Percentiles rank a stretch among this genome's conserved stretches.
Conservation (phyloP, 2,113 vertebrate species). For the Chloropsis cyanopogon region DNA sequence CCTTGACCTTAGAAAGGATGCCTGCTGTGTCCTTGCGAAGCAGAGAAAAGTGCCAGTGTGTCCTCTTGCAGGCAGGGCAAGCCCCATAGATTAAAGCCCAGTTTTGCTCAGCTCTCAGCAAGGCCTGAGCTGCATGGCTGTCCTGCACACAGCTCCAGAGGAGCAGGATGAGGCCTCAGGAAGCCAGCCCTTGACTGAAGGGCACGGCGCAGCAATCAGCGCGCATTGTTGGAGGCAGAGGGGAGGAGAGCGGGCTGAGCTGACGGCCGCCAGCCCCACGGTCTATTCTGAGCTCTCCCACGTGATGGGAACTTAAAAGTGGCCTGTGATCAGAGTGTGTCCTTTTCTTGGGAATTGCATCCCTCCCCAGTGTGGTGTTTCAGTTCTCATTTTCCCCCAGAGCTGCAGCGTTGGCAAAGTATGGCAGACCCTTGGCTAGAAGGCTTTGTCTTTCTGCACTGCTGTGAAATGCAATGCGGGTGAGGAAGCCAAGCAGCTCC, state of each 20-base stretch:
- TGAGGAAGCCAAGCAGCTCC: background rate
- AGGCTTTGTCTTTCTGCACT: background rate
- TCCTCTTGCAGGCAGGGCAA: background rate
- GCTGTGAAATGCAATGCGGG: background rate
- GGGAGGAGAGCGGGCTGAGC: constrained; percentile 10
- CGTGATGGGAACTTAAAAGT: constrained; percentile 47
- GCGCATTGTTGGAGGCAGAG: background rate
- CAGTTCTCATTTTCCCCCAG: background rate
- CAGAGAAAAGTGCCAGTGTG: accelerated
- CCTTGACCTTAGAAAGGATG: background rate
- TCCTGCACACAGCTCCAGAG: background rate
- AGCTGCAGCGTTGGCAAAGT: background rate
- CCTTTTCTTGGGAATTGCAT: background rate
- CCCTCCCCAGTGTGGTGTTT: background rate
- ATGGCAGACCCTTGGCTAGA: background rate
- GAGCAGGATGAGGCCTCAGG: constrained; percentile 24
- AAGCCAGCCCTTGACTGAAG: constrained; percentile 61
- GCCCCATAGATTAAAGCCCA: accelerated
- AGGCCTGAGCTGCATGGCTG: background rate
- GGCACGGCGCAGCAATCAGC: constrained; percentile 8
- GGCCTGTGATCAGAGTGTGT: background rate
- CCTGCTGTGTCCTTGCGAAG: background rate
- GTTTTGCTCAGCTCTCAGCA: background rate
- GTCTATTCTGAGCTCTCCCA: constrained; percentile 60
- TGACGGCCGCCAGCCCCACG: background rate